phyloP scores from a whole-genome alignment of 2,113 vertebrate species.

The Hemichromis elongatus region DNA sequence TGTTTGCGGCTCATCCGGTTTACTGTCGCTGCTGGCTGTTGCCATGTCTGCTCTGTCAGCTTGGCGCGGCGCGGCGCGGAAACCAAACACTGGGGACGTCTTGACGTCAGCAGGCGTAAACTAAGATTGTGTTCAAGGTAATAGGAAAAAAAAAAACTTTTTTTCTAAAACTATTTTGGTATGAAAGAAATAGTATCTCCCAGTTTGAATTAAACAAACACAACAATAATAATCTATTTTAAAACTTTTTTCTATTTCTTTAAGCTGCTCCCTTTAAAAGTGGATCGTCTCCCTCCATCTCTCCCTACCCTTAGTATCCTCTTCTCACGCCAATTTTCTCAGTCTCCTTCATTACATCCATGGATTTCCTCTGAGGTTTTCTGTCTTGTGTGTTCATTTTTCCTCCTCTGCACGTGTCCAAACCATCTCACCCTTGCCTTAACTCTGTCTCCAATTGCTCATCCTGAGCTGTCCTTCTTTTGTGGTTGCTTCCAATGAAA shows the following conservation, averaged over 20 bases:
- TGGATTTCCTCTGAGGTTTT: background rate
- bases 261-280: background rate
- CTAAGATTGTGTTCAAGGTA: background rate
- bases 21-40: constrained; percentile 8
- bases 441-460: background rate
- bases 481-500: background rate
- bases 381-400: background rate
- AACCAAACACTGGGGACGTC: constrained; percentile 48
- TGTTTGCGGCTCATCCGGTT: background rate
- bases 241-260: background rate
- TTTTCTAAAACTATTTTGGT: background rate
- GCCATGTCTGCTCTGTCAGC: constrained; percentile 29
- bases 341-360: background rate
- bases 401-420: background rate
- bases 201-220: background rate
- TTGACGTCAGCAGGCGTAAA: constrained; percentile 25
- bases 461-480: background rate
- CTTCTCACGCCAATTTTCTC: background rate
- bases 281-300: background rate
- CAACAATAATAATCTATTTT: background rate
- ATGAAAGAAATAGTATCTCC: background rate
- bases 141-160: background rate
- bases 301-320: background rate
- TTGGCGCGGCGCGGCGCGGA: constrained; percentile 13
- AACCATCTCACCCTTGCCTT: background rate